Base-by-base conservation (phyloP, 2,888 invertebrate genomes). In the Acanthosepion pharaonis region DNA sequence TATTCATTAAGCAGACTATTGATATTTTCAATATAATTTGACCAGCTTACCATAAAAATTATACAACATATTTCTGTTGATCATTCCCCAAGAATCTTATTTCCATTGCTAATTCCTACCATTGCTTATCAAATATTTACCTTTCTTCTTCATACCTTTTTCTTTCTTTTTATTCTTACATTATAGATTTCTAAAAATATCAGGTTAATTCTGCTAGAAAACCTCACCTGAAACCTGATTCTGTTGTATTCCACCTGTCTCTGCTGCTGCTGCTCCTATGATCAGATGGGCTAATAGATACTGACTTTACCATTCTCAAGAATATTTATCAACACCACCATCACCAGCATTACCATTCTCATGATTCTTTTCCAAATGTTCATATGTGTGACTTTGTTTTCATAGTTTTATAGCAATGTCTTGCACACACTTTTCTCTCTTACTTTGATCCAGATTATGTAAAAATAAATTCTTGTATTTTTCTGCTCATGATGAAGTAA, bases 291-390 rank as follows among this genome's bases (percentile, higher is more conserved):
- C 78, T n/a, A n/a, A 78, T n/a, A 78, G 78, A 78, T 78, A 78
- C 78, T 78, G 78, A 78, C 78, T n/a, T n/a, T 78, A 33, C 78
- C 78, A 78, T 78, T 78, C n/a, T 78, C 78, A 78, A 78, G 78
- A 78, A 78, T 78, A n/a, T 78, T 78, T 78, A 78, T 78, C 78
- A 33, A 33, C n/a, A 9, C 78, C 18, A n/a, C 33, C 78, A 78
- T 78, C 33, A 78, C n/a, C 33, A n/a, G 2, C n/a, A 78, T 11
- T 33, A 78, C 5, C 78, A 78, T 78, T 33, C n/a, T 33, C n/a
- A n/a, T 78, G 78, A 78, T 11, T 15, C n/a, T 18, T 11, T 78
- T 78, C 78, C 33, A n/a, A 23, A n/a, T 78, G 78, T 78, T 78
- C 78, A 78, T n/a, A 78, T 11, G 33, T 33, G 2, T 33, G 20